Conservation (phyloP, 2,113 vertebrate species). For the Geothlypis trichas region DNA sequence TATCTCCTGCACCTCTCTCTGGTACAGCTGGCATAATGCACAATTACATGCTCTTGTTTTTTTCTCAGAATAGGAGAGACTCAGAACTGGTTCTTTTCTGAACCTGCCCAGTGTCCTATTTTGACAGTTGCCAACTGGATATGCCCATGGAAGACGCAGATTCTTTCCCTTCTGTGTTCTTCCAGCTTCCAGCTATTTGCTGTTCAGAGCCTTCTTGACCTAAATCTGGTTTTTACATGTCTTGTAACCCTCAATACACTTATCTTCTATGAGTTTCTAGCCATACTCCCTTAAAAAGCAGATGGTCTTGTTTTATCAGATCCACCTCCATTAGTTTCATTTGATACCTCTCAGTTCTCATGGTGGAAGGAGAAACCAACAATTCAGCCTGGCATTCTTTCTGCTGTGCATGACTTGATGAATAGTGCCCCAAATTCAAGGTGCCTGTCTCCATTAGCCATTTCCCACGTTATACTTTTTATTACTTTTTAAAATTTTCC, state of each 20-base stretch:
- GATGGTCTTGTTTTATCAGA: background rate
- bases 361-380: background rate
- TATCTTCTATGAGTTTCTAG: background rate
- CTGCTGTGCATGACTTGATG: background rate
- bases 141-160: background rate
- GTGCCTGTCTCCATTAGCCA: background rate
- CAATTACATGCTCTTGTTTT: background rate
- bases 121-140: background rate
- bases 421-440: background rate
- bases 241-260: background rate
- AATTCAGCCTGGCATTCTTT: accelerated
- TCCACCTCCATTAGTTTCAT: background rate
- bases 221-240: background rate
- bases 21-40: background rate
- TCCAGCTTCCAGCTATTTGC: background rate
- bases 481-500: background rate
- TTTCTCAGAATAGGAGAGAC: background rate
- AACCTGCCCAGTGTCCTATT: background rate
- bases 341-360: background rate
- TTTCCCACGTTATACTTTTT: background rate
- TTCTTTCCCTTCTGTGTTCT: background rate
- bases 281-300: background rate
- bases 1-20: background rate
- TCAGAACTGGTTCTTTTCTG: background rate
- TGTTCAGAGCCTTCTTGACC: background rate